Evolutionary conservation across 2,888 invertebrate species (phyloP).

Genomic region (Phanerotoma sp.): DNA sequence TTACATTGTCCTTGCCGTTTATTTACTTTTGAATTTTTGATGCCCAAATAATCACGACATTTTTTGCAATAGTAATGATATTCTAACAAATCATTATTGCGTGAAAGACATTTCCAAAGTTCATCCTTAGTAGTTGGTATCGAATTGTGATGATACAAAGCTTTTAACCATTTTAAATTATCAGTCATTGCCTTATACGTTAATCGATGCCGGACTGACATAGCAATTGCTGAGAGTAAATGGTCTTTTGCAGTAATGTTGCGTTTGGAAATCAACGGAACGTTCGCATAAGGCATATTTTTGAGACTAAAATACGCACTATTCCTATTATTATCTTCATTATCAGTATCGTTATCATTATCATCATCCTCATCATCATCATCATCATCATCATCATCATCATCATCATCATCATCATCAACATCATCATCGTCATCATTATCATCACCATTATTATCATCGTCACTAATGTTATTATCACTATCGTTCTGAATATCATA

Average conservation of each 20-base stretch:
- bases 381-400: neutral
- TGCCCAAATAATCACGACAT: conserved; percentile 2
- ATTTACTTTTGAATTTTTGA: neutral
- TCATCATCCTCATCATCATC: too few species aligned
- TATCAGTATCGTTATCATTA: too few species aligned
- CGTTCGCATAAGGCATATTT: neutral
- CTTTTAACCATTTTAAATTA: conserved; percentile 7
- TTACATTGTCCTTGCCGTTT: neutral
- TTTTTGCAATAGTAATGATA: neutral
- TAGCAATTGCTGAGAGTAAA: neutral
- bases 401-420: neutral
- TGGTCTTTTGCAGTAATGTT: conserved; percentile 1
- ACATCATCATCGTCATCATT: neutral
- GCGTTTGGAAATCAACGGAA: neutral
- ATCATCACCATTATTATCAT: too few species aligned
- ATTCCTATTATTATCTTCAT: neutral
- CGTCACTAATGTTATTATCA: too few species aligned
- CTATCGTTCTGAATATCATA: too few species aligned
- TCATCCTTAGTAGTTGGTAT: neutral
- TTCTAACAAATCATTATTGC: neutral
- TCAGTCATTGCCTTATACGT: conserved; percentile 4
- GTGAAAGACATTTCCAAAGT: neutral
- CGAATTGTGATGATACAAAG: conserved; percentile 1
- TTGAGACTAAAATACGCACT: neutral
- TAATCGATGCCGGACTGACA: conserved; percentile 1